These are phyloP conservation scores for Drosophila tripunctata DNA, from an alignment of 2,888 invertebrate species.

Conservation along the genomic window DNA sequence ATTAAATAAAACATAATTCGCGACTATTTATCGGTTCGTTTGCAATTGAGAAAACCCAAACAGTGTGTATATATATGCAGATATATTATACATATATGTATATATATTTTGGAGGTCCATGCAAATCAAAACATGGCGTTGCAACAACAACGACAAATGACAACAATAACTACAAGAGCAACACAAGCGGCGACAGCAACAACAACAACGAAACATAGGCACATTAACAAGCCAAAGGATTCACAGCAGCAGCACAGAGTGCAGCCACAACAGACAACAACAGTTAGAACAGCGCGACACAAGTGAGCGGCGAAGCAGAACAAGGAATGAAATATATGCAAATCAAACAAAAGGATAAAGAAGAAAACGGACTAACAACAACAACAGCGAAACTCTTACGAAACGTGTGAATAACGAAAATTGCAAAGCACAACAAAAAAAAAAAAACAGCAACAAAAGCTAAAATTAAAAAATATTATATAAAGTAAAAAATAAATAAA, in stretches of 20 bases:
- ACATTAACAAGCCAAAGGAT: slow-evolving; percentile 40
- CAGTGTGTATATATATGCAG: too few relatives aligned
- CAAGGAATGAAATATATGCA: background rate
- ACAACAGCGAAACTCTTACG: slow-evolving; percentile 49
- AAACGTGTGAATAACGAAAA: slow-evolving; percentile 52
- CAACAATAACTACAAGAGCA: slow-evolving; percentile 19
- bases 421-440: slow-evolving; percentile 11
- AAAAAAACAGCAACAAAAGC: slow-evolving; percentile 2
- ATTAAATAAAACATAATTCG: slow-evolving; percentile 31
- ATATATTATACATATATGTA: too few relatives aligned
- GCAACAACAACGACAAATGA: slow-evolving; percentile 36
- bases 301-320: slow-evolving; percentile 32
- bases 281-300: slow-evolving; percentile 36
- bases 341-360: background rate
- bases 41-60: slow-evolving; percentile 23
- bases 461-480: slow-evolving; percentile 9
- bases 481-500: slow-evolving; percentile 8
- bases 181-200: slow-evolving; percentile 12
- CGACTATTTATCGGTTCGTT: background rate
- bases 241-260: slow-evolving; percentile 22
- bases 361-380: slow-evolving; percentile 19
- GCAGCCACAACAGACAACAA: slow-evolving; percentile 38
- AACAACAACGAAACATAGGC: slow-evolving; percentile 27
- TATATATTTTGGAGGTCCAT: slow-evolving; percentile 35
- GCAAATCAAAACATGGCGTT: slow-evolving; percentile 57